A percentile compares a stretch with the other conserved stretches of the same genome.
Evolutionary conservation across 2,888 invertebrate species (phyloP).

Genomic region (Zaprionus obscuricornis): DNA sequence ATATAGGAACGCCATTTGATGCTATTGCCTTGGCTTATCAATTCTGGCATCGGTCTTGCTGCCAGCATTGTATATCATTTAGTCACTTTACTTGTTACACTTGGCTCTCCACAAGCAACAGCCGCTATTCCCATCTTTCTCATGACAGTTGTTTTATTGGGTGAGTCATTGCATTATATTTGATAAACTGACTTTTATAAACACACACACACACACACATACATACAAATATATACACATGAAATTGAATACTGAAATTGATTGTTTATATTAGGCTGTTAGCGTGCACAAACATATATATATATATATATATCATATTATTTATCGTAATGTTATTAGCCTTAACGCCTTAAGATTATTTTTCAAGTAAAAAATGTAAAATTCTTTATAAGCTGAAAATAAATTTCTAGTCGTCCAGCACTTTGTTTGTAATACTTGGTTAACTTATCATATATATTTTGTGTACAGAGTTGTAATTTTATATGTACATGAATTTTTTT

Average conservation of each 20-base stretch:
- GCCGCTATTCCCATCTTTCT: constrained; percentile 15
- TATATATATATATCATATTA: too few species aligned
- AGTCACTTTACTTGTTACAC: background rate
- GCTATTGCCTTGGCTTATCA: constrained; percentile 76
- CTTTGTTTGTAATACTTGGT: too few species aligned
- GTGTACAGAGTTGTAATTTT: too few species aligned
- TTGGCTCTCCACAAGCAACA: fast-evolving
- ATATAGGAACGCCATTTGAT: constrained; percentile 77
- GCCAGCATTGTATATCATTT: constrained; percentile 40
- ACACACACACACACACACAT: background rate
- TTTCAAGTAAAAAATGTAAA: too few species aligned
- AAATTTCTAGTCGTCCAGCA: too few species aligned
- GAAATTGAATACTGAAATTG: background rate
- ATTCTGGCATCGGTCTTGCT: constrained; percentile 54
- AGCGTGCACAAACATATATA: too few species aligned
- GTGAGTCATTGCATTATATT: constrained; percentile 56
- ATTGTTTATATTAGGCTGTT: too few species aligned
- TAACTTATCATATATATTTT: too few species aligned
- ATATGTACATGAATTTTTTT: too few species aligned
- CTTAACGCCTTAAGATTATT: too few species aligned
- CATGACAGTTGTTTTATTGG: constrained; percentile 30
- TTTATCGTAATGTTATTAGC: too few species aligned
- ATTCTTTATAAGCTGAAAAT: too few species aligned
- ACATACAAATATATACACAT: background rate
- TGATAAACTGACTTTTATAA: background rate